These are phyloP conservation scores for Drepana falcataria DNA, from an alignment of 2,888 invertebrate species.

Conservation along the genomic window DNA sequence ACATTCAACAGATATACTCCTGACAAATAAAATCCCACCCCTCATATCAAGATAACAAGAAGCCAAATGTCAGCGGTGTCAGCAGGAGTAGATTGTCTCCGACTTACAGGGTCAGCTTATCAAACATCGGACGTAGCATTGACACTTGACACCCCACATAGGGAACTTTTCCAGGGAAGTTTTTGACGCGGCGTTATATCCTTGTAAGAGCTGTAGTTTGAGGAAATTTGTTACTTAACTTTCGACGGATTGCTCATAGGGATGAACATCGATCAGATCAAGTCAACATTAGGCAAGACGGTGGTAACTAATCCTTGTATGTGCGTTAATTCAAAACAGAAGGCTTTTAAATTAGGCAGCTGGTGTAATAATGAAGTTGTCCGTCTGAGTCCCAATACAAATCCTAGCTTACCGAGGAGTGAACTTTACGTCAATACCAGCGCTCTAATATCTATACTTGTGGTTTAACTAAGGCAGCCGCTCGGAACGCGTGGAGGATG, in stretches of 20 bases:
- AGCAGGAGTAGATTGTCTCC: background rate
- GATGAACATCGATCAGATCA: too few relatives aligned
- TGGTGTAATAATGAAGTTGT: background rate
- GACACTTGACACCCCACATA: background rate
- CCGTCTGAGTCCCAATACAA: slow-evolving; percentile 7
- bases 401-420: slow-evolving; percentile 6
- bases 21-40: background rate
- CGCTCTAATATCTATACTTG: slow-evolving; percentile 12
- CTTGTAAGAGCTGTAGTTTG: background rate
- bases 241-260: too few relatives aligned
- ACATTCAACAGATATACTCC: background rate
- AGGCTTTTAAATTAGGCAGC: background rate
- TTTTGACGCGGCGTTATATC: background rate
- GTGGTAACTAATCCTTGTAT: background rate
- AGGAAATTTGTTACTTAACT: too few relatives aligned
- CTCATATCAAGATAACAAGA: background rate
- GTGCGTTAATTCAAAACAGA: background rate
- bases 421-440: slow-evolving; percentile 9
- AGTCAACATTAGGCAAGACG: too few relatives aligned
- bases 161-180: background rate
- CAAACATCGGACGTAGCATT: background rate
- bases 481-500: background rate
- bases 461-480: background rate
- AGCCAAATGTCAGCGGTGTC: background rate
- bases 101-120: background rate